A percentile compares a stretch with the other conserved stretches of the same genome.
Evolutionary conservation across 2,888 invertebrate genomes (phyloP).

Genomic region (Empis stercorea): DNA sequence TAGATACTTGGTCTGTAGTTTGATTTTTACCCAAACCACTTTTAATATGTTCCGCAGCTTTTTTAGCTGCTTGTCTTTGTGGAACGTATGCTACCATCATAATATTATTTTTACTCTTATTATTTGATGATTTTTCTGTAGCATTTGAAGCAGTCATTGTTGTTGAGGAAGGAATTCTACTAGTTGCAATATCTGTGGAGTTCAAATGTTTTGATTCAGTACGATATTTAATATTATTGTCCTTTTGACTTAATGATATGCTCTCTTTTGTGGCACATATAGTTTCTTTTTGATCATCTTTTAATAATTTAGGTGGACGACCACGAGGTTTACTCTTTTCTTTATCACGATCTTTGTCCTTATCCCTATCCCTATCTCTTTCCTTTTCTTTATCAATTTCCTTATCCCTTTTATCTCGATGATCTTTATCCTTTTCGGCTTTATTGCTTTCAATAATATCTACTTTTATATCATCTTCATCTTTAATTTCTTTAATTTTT

Average conservation of each 20-base stretch:
- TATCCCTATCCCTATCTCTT: slow-evolving; percentile 11
- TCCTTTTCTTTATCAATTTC: slow-evolving; percentile 16
- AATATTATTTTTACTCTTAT: slow-evolving; percentile 32
- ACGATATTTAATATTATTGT: neutral
- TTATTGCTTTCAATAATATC: slow-evolving; percentile 6
- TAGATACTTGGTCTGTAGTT: slow-evolving; percentile 5
- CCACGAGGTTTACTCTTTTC: slow-evolving; percentile 29
- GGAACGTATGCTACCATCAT: slow-evolving; percentile 72
- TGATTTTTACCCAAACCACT: slow-evolving; percentile 49
- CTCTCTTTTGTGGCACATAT: neutral
- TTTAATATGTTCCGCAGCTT: slow-evolving; percentile 81
- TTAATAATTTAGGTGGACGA: slow-evolving; percentile 27
- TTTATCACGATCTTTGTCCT: slow-evolving; percentile 22
- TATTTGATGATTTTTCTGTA: slow-evolving; percentile 13
- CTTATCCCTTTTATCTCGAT: slow-evolving; percentile 16
- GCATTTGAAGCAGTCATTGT: slow-evolving; percentile 12
- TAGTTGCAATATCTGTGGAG: neutral
- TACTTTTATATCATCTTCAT: slow-evolving; percentile 8
- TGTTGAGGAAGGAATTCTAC: slow-evolving; percentile 6
- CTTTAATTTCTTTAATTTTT: slow-evolving; percentile 12
- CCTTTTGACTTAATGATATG: neutral
- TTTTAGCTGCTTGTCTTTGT: slow-evolving; percentile 81
- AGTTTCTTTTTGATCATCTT: slow-evolving; percentile 19
- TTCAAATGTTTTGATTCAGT: slow-evolving; percentile 4
- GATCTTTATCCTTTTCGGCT: slow-evolving; percentile 15